phyloP scores from a whole-genome alignment of 2,113 vertebrate genomes.

The Acanthochromis polyacanthus region DNA sequence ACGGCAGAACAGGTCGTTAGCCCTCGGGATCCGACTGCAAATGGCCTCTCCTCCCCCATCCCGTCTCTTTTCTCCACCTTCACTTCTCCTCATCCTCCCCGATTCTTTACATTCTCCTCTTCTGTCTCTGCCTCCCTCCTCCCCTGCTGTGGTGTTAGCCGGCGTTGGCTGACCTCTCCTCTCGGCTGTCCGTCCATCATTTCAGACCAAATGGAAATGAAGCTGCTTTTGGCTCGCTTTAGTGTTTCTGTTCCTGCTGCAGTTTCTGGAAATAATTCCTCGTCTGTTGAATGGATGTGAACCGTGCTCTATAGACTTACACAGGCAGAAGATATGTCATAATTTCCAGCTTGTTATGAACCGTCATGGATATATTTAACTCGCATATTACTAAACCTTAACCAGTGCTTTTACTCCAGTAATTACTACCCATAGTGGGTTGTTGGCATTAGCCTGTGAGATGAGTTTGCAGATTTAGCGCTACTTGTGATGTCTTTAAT shows the following conservation, averaged over 20 bases:
- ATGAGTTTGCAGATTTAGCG: not conserved
- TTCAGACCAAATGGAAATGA: constrained; percentile 24
- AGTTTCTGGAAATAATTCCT: constrained; percentile 4
- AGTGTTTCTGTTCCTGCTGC: not conserved
- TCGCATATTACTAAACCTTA: not conserved
- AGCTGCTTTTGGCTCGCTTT: not conserved
- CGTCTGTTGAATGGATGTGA: not conserved
- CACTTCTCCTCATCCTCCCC: constrained; percentile 18
- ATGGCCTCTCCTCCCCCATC: constrained; percentile 9
- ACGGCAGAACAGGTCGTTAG: constrained; percentile 60
- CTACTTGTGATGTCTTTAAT: not conserved
- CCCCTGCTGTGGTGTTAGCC: constrained; percentile 11
- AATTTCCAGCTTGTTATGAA: constrained; percentile 3
- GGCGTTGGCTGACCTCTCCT: constrained; percentile 39
- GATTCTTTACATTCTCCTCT: constrained; percentile 4
- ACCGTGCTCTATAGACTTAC: not conserved
- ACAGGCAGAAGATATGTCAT: constrained; percentile 17
- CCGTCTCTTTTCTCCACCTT: constrained; percentile 14
- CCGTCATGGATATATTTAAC: not conserved
- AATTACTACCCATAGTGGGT: not conserved
- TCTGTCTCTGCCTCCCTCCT: not conserved
- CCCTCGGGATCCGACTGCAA: constrained; percentile 52
- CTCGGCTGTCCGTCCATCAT: constrained; percentile 35
- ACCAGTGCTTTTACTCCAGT: not conserved
- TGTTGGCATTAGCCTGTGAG: not conserved